A percentile compares a stretch with the other conserved stretches of the same genome.
Evolutionary conservation across 1,140 invertebrate genomes (phyloP).

Genomic region (Hypsibius dujardini): DNA sequence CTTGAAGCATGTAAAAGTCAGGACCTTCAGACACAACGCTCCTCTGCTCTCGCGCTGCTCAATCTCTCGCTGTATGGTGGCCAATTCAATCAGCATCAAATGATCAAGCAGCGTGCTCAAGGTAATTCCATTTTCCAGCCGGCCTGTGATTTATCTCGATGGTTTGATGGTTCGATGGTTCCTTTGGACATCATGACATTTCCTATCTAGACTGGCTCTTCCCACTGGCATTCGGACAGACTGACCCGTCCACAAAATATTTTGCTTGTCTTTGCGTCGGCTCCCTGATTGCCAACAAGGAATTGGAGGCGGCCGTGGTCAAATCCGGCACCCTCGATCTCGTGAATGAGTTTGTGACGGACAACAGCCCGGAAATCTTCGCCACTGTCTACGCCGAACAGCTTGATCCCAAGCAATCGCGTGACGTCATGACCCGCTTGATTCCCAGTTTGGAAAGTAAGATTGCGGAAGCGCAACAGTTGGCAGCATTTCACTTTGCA

Average conservation of each 20-base stretch:
- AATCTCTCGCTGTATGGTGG: conserved; percentile 92
- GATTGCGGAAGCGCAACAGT: conserved; percentile 77
- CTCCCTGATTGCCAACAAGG: conserved; percentile 87
- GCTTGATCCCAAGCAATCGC: conserved; percentile 16
- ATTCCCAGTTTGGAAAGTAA: conserved; percentile 90
- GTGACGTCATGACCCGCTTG: conserved; percentile 47
- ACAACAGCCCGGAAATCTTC: conserved; percentile 83
- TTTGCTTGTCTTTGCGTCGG: conserved; percentile 95
- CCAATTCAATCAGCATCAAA: conserved; percentile 86
- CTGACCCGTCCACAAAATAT: conserved; percentile 90
- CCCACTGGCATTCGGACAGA: conserved; percentile 73
- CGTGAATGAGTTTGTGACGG: conserved; percentile 84
- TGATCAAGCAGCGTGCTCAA: conserved; percentile 56
- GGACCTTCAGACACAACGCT: conserved; percentile 73
- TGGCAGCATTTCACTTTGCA: conserved; percentile 96
- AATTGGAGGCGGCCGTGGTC: conserved; percentile 85
- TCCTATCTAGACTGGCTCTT: conserved; percentile 88
- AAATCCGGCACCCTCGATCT: conserved; percentile 84
- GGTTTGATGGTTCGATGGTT: conserved; percentile 5
- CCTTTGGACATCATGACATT: conserved; percentile 19
- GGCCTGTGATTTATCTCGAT: conserved; percentile 8
- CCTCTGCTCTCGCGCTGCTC: conserved; percentile 84
- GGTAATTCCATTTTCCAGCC: conserved; percentile 15
- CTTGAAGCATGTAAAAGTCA: conserved; percentile 82
- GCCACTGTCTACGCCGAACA: conserved; percentile 38